Base-by-base conservation (phyloP, 2,888 invertebrate genomes). In the Ectemnius continuus region DNA sequence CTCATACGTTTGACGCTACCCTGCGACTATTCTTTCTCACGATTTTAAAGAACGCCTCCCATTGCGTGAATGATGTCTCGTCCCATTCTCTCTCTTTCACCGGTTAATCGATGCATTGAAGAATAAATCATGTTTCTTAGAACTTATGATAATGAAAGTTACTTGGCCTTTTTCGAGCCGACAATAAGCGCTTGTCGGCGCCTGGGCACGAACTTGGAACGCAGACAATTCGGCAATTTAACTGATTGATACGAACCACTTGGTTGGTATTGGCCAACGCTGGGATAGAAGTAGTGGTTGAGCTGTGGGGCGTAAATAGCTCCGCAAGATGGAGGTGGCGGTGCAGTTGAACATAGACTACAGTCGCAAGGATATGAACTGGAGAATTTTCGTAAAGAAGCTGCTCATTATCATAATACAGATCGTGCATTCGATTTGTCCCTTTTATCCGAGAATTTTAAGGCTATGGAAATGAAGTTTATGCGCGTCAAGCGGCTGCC, bases 371-470 rank as follows among this genome's bases (percentile, higher is more conserved):
- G 78, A 63, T 57, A 63, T 61, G 73, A 65, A 67, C 59, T 61
- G 65, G 48, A 67, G 48, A 57, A 68, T 66, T 67, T 23, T 59
- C 67, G 45, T 62, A 69, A 77, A 77, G 79, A 81, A 82, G 78
- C 75, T 77, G 69, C 80, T 84, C 81, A 84, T 86, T 85, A 86
- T 85, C 85, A 85, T 86, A 86, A 86, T 83, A 85, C 80, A 83
- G 84, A 86, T 85, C 84, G 82, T 79, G 75, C 82, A 84, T 86
- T 85, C 84, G 84, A 85, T 80, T 81, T 75, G 77, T 76, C 78
- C 70, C 77, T 82, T 82, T 81, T 79, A 84, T 84, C 79, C 70
- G 64, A 63, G 78, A 86, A 85, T 86, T 81, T 85, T 81, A 85
- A 80, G 75, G 76, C 67, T 81, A 86, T 79, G 84, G 82, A 85